Conservation (phyloP, 2,888 invertebrate genomes). For the Magallana nippona region DNA sequence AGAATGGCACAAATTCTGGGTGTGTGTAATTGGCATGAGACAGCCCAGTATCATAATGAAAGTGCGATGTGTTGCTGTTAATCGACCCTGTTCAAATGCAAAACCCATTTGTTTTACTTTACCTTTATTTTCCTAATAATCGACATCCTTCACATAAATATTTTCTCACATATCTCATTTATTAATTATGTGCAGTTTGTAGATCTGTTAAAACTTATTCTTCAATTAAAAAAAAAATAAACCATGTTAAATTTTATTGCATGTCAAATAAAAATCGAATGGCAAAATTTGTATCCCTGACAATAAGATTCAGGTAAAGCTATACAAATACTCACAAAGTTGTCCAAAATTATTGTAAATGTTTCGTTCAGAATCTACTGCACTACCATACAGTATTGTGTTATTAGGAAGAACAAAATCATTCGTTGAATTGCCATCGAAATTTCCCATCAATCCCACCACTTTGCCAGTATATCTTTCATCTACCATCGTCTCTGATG, state of each 20-base stretch:
- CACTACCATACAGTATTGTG: background rate
- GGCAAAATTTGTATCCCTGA: background rate
- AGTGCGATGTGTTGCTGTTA: slow-evolving; percentile 21
- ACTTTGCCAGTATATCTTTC: background rate
- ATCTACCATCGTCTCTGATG: background rate
- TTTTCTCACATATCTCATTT: no score
- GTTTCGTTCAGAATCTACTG: slow-evolving; percentile 44
- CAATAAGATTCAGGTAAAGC: background rate
- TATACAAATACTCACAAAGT: slow-evolving; percentile 45
- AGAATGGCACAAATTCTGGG: slow-evolving; percentile 44
- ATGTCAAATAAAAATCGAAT: background rate
- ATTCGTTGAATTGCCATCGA: slow-evolving; percentile 41
- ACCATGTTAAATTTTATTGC: background rate
- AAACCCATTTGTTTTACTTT: background rate
- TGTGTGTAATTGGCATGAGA: slow-evolving; percentile 29
- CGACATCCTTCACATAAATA: no score
- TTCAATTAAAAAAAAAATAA: no score
- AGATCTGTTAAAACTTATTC: no score
- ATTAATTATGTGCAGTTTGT: no score
- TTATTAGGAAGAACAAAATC: slow-evolving; percentile 44
- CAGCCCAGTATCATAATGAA: slow-evolving; percentile 22
- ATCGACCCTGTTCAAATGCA: slow-evolving; percentile 37
- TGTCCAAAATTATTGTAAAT: slow-evolving; percentile 48
- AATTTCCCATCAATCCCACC: slow-evolving; percentile 43
- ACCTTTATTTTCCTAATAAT: background rate